phyloP scores from a whole-genome alignment of 2,888 invertebrate genomes.

The Orchesella flavescens region DNA sequence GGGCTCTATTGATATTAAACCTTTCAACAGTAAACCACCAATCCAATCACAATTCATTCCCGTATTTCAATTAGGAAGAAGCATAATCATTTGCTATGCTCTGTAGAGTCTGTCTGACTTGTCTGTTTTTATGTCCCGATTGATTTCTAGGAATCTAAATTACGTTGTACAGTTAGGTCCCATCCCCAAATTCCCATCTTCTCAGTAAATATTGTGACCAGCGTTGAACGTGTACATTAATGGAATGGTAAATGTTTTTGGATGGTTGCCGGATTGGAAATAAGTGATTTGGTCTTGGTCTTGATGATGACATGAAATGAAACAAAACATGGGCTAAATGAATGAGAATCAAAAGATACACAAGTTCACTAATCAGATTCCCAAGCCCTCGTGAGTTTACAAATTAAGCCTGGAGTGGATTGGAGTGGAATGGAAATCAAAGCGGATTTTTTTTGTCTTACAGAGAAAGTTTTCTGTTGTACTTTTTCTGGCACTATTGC shows the following conservation, averaged over 20 bases:
- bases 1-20: too few relatives aligned
- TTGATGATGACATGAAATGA: slow-evolving; percentile 37
- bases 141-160: not conserved
- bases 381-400: slow-evolving; percentile 22
- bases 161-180: not conserved
- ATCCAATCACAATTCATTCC: too few relatives aligned
- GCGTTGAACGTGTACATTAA: not conserved
- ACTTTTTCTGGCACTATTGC: not conserved
- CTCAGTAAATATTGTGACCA: not conserved
- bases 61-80: too few relatives aligned
- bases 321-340: slow-evolving; percentile 26
- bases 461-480: not conserved
- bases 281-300: slow-evolving; percentile 15
- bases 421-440: slow-evolving; percentile 37
- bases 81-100: too few relatives aligned
- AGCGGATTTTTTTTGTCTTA: slow-evolving; percentile 21
- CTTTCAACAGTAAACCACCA: too few relatives aligned
- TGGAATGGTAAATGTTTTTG: not conserved
- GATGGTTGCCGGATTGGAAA: slow-evolving; percentile 6
- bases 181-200: too few relatives aligned
- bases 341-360: not conserved
- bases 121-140: not conserved
- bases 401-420: slow-evolving; percentile 34
- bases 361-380: slow-evolving; percentile 55
- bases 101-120: too few relatives aligned